phyloP scores from a whole-genome alignment of 2,888 invertebrate species.

The Drosophila buzzatii region DNA sequence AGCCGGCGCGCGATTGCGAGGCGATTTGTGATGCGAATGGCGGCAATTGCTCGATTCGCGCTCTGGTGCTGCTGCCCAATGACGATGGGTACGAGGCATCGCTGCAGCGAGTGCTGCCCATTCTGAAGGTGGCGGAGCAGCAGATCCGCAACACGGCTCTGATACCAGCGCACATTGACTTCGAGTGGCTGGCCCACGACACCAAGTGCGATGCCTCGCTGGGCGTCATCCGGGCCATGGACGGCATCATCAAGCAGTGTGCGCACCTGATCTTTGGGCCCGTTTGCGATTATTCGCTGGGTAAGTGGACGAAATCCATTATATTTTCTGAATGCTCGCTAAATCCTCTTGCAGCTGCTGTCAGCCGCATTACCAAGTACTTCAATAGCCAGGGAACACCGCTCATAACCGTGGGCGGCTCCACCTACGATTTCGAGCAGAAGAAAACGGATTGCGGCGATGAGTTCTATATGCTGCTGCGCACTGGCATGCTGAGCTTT shows the following conservation, averaged over 20 bases:
- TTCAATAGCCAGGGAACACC: conserved; percentile 91
- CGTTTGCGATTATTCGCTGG: conserved; percentile 92
- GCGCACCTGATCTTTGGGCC: conserved; percentile 93
- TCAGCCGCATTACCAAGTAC: conserved; percentile 92
- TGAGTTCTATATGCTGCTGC: conserved; percentile 92
- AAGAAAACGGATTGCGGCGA: conserved; percentile 89
- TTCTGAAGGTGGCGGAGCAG: conserved; percentile 88
- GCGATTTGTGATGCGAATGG: conserved; percentile 71
- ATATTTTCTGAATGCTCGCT: background rate
- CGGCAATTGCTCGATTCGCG: conserved; percentile 87
- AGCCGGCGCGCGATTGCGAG: conserved; percentile 80
- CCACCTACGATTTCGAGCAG: conserved; percentile 91
- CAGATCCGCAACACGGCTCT: conserved; percentile 86
- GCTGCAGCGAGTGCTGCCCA: conserved; percentile 88
- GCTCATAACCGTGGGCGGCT: conserved; percentile 92
- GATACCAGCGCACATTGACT: conserved; percentile 87
- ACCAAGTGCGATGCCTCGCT: conserved; percentile 91
- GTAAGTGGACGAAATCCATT: conserved; percentile 84
- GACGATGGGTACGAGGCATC: conserved; percentile 87
- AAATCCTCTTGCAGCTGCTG: conserved; percentile 88
- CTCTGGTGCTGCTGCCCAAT: conserved; percentile 89
- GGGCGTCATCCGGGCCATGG: conserved; percentile 90
- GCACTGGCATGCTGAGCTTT: conserved; percentile 91
- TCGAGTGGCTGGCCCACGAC: conserved; percentile 88
- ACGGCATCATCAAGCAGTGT: conserved; percentile 89